These are phyloP conservation scores for Rugalucina vietnamica DNA, from an alignment of 2,888 invertebrate genomes.

Conservation along the genomic window DNA sequence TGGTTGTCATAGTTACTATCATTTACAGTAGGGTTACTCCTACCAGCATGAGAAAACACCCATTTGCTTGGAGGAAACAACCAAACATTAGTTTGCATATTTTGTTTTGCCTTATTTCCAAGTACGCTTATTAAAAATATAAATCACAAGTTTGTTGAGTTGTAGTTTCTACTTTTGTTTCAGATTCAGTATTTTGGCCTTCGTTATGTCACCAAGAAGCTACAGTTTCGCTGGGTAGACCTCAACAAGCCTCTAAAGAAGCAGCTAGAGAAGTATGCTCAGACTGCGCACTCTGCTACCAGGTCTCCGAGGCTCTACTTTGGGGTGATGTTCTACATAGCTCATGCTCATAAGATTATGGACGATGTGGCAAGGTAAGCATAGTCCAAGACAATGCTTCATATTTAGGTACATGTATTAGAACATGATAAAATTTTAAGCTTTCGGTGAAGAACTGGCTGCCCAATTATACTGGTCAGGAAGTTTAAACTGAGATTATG, in stretches of 20 bases:
- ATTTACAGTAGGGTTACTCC: too few relatives aligned
- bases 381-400: background rate
- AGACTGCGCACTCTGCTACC: conserved; percentile 80
- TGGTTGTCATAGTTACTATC: too few relatives aligned
- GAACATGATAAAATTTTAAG: too few relatives aligned
- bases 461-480: too few relatives aligned
- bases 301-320: conserved; percentile 89
- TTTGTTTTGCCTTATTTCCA: too few relatives aligned
- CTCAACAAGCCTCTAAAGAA: conserved; percentile 96
- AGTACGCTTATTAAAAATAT: too few relatives aligned
- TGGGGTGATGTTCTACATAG: conserved; percentile 97
- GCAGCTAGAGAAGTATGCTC: conserved; percentile 97
- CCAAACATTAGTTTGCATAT: too few relatives aligned
- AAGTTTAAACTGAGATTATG: too few relatives aligned
- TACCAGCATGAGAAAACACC: too few relatives aligned
- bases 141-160: too few relatives aligned
- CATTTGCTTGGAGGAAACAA: too few relatives aligned
- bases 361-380: conserved; percentile 94
- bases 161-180: conserved; percentile 31
- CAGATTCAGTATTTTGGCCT: conserved; percentile 96
- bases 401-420: background rate
- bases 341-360: conserved; percentile 93
- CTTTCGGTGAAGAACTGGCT: too few relatives aligned
- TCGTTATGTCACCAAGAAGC: conserved; percentile 89
- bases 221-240: conserved; percentile 93